A percentile compares a stretch with the other conserved stretches of the same genome.
These are phyloP conservation scores for Myiotriccus ornatus DNA, from an alignment of 2,797 vertebrate species.

Conservation along the genomic window DNA sequence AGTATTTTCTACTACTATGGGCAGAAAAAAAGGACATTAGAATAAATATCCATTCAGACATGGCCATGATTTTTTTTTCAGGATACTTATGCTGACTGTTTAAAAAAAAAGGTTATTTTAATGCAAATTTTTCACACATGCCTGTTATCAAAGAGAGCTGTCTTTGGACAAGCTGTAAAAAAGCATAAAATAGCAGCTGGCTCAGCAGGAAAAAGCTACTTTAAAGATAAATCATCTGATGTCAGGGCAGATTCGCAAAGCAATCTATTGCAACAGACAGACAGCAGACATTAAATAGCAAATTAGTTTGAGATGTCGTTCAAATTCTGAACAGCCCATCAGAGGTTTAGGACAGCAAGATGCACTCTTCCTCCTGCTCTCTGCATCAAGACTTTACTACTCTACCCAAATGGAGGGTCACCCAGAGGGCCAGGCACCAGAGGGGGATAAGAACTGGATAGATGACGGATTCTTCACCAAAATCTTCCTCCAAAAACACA, in stretches of 20 bases:
- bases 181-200: constrained; percentile 45
- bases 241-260: background rate
- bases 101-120: constrained; percentile 9
- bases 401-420: background rate
- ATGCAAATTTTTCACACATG: constrained; percentile 54
- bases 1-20: constrained; percentile 25
- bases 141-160: constrained; percentile 38
- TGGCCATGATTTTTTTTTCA: background rate
- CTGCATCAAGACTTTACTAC: background rate
- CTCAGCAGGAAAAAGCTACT: constrained; percentile 44
- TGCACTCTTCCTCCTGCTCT: background rate
- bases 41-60: constrained; percentile 47
- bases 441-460: accelerated
- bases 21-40: constrained; percentile 41
- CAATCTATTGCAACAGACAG: constrained; percentile 19
- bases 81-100: constrained; percentile 4
- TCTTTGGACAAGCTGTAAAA: constrained; percentile 40
- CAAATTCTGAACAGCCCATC: background rate
- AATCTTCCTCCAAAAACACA: background rate
- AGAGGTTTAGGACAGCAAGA: background rate
- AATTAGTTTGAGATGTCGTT: constrained; percentile 9
- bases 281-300: constrained; percentile 20
- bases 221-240: constrained; percentile 51
- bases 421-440: background rate
- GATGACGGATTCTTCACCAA: background rate